A percentile compares a stretch with the other conserved stretches of the same genome.
Conservation (phyloP, 2,797 vertebrate genomes). For the Clarias pachynema region DNA sequence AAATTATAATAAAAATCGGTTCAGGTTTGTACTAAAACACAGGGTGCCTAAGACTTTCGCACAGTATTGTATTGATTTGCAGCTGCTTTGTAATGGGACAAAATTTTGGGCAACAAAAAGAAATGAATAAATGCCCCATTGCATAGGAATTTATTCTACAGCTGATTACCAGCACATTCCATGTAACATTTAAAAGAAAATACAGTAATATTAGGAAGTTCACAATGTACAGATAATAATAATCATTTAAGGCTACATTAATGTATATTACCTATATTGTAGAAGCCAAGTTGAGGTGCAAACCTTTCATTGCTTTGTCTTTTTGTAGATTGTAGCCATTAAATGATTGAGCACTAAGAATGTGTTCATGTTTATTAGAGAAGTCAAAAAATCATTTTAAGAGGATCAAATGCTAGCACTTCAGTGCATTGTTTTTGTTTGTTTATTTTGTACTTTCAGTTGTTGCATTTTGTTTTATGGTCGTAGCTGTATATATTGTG, state of each 20-base stretch:
- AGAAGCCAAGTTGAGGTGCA: background rate
- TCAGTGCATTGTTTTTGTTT: background rate
- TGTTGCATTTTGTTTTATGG: background rate
- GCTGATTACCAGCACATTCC: background rate
- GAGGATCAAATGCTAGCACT: background rate
- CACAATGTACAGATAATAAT: background rate
- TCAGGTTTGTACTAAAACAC: too few species aligned
- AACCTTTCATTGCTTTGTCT: background rate
- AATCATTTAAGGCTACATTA: background rate
- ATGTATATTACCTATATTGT: background rate
- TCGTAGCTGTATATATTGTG: background rate
- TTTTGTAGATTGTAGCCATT: background rate
- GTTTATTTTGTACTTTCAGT: background rate
- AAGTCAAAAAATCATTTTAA: background rate
- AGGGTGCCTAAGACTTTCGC: too few species aligned
- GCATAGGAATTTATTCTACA: background rate
- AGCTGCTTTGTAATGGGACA: background rate
- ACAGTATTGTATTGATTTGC: background rate
- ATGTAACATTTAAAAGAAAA: background rate
- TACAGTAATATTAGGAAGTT: too few species aligned
- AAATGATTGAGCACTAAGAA: background rate
- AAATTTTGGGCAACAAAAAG: background rate
- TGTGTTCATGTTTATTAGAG: background rate
- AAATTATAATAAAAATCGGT: too few species aligned
- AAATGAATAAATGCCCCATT: background rate